These are phyloP conservation scores for Brachymystax lenok DNA, from an alignment of 2,797 vertebrate genomes.

Conservation along the genomic window DNA sequence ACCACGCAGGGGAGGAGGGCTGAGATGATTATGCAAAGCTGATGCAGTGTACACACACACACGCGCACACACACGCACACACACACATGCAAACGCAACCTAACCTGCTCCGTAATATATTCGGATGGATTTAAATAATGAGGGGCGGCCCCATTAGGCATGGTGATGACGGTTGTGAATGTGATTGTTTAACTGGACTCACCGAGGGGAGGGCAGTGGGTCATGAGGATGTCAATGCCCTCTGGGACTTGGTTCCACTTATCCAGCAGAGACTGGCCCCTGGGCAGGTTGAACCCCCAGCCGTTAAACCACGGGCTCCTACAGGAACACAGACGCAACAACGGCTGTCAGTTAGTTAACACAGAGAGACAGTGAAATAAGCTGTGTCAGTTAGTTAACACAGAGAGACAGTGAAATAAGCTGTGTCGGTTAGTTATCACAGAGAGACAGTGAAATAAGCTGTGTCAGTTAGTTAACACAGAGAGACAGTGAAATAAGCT, in stretches of 20 bases:
- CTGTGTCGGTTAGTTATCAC: neutral
- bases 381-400: neutral
- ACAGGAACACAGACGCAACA: slow-evolving; percentile 32
- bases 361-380: neutral
- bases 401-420: neutral
- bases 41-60: slow-evolving; percentile 24
- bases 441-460: too few species aligned
- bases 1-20: neutral
- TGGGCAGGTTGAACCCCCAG: slow-evolving; percentile 97
- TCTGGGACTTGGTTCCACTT: slow-evolving; percentile 98
- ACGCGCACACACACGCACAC: neutral
- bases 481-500: neutral
- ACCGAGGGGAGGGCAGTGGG: slow-evolving; percentile 96
- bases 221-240: slow-evolving; percentile 98
- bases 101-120: slow-evolving; percentile 22
- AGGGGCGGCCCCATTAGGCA: slow-evolving; percentile 40
- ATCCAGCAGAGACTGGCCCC: slow-evolving; percentile 97
- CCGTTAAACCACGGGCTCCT: slow-evolving; percentile 99
- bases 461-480: neutral
- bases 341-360: neutral
- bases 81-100: neutral
- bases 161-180: slow-evolving; percentile 32
- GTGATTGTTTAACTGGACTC: slow-evolving; percentile 77
- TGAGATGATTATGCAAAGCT: neutral
- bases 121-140: slow-evolving; percentile 47